phyloP scores from a whole-genome alignment of 2,888 invertebrate genomes.

The Oxyscelio sp. region DNA sequence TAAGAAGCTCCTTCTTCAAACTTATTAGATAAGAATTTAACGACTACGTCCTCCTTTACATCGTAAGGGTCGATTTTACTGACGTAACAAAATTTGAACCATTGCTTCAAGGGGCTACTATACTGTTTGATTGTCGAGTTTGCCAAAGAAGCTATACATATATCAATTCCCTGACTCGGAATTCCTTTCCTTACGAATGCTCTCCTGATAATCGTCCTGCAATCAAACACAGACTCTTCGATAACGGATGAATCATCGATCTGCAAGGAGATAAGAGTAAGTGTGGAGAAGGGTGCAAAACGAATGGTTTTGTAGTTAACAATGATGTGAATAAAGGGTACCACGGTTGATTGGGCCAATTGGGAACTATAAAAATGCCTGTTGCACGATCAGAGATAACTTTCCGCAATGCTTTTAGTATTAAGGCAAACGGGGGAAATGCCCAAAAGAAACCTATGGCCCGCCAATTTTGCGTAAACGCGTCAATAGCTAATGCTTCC shows the following conservation, averaged over 20 bases:
- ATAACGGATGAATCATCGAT: conserved; percentile 24
- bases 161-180: conserved; percentile 42
- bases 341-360: conserved; percentile 14
- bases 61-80: background rate
- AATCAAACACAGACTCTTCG: conserved; percentile 52
- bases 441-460: conserved; percentile 53
- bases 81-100: conserved; percentile 69
- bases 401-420: conserved; percentile 34
- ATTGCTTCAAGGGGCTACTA: conserved; percentile 60
- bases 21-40: background rate
- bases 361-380: conserved; percentile 47
- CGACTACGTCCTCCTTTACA: background rate
- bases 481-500: conserved; percentile 46
- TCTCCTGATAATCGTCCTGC: conserved; percentile 58
- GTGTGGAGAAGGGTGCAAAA: conserved; percentile 24
- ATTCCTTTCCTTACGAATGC: conserved; percentile 28
- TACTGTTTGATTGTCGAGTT: conserved; percentile 75
- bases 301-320: background rate
- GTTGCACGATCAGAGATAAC: conserved; percentile 44
- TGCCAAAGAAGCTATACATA: conserved; percentile 71
- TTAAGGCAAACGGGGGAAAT: conserved; percentile 26
- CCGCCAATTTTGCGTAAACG: conserved; percentile 60
- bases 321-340: conserved; percentile 3
- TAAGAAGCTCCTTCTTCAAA: conserved; percentile 24
- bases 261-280: conserved; percentile 64